These are phyloP conservation scores for Monopterus albus DNA, from an alignment of 2,113 vertebrate species.

Conservation along the genomic window DNA sequence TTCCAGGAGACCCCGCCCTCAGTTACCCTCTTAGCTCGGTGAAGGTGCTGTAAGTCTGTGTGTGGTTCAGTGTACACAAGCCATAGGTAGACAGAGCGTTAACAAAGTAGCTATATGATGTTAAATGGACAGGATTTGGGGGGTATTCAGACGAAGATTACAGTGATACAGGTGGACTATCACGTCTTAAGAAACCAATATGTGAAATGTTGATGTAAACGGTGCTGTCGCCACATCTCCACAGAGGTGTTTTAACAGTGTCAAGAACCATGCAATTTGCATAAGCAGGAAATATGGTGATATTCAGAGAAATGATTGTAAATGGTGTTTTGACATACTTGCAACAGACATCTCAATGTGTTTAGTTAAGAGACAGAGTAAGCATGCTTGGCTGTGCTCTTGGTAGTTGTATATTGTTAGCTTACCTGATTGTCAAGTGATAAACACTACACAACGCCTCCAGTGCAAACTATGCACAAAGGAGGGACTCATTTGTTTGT, in stretches of 20 bases:
- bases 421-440: slow-evolving; percentile 11
- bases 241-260: neutral
- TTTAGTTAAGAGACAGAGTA: neutral
- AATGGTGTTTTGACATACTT: neutral
- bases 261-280: slow-evolving; percentile 1
- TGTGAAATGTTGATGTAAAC: no score
- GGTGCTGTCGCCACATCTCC: neutral
- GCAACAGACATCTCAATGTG: neutral
- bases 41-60: slow-evolving; percentile 38
- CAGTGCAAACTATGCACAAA: neutral
- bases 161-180: slow-evolving; percentile 3
- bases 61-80: slow-evolving; percentile 40
- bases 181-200: neutral
- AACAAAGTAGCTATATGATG: slow-evolving; percentile 50
- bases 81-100: slow-evolving; percentile 52
- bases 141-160: slow-evolving; percentile 3
- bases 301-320: neutral
- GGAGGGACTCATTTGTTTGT: no score
- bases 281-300: neutral
- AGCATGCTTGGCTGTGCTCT: neutral
- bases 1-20: slow-evolving; percentile 67
- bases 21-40: slow-evolving; percentile 48
- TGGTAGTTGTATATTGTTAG: neutral
- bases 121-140: neutral
- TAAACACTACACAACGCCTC: neutral